Evolutionary conservation across 1,140 invertebrate species (phyloP), one percentile per base, ranked within the genome.

Genomic region (Carposina sasakii): DNA sequence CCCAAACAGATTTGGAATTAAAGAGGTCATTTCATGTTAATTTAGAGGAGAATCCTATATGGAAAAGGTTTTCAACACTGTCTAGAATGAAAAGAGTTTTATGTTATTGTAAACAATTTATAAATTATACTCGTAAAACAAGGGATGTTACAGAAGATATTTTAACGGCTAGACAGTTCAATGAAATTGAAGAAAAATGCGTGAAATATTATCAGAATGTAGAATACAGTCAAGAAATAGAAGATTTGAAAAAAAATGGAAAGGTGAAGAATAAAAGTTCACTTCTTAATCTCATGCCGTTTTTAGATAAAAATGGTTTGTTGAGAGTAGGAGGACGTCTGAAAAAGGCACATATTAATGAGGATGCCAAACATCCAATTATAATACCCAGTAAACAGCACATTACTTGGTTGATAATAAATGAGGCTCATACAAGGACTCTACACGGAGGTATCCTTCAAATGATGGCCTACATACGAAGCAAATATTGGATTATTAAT

Each of bases 251-350:
- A n/a, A 44, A 9, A 15, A 2, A 15, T 15, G 21, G 37, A 40
- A 6, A n/a, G 23, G 23, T 54, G 17, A 9, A n/a, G 9, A 60
- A 60, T 34, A 48, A 17, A 13, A 57, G 54, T 42, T 15, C 6
- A 9, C 37, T 60, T 12, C 52, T 42, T 15, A 39, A 40, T 42
- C 47, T 60, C 41, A 49, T 31, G 42, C 57, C 52, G 0, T 30
- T 60, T 45, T 42, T 49, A 4, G 46, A 52, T 30, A 1, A 49
- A 42, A 46, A 45, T 4, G 55, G 55, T 3, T 22, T 52, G 2
- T 33, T 60, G 48, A 57, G 60, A 58, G 59, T 62, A 5, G 48
- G 52, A 15, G 60, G 60, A 4, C 42, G 60, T 2, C 48, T 63
- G 2, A 2, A 51, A 12, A 17, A 53, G 5, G 20, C 47, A 1